Base-by-base conservation (phyloP, 1,140 invertebrate genomes). In the Mycetomoellerius zeteki region DNA sequence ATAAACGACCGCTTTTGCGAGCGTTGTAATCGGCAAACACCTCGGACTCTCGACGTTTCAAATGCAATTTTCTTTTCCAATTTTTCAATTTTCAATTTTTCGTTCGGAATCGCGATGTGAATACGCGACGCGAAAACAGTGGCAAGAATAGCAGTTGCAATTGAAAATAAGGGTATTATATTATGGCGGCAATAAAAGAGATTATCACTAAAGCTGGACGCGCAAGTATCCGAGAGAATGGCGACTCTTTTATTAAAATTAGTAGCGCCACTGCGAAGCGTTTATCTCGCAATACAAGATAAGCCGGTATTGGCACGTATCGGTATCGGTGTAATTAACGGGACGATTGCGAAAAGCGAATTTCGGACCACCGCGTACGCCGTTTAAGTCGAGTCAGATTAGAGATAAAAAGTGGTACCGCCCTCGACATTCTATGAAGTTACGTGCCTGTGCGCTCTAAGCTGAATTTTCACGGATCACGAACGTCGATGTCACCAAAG, bases 381-480 rank as follows among this genome's bases (percentile, higher is more conserved):
- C 24, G 16, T 60, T 73, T 73, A 73, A 60, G 12, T 60, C 67
- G 80, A 58, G 33, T 67, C 19, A 84, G 69, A 73, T 72, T 72
- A 19, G n/a, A 84, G 80, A 73, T 84, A 84, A 84, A 62, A 84
- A 75, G 24, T 75, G 54, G 14, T 7, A 24, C 37, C 33, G 56
- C 69, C 54, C 47, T 54, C 54, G 67, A 47, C 67, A 60, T 62
- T 84, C 69, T 56, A 75, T 84, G 72, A 84, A 56, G 56, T 73
- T 75, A 75, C 69, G 80, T 75, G 80, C 54, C n/a, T 12, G 80
- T 24, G 24, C 65, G 52, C 77, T 37, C 33, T 47, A 58, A 82
- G 19, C 65, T 8, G 69, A 84, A 56, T 84, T 84, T 84, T 84
- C 69, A 73, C 80, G 69, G 56, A 81, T 81, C 78, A 84, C 69